Evolutionary conservation across 2,113 vertebrate genomes (phyloP).

Genomic region (Gobius niger): DNA sequence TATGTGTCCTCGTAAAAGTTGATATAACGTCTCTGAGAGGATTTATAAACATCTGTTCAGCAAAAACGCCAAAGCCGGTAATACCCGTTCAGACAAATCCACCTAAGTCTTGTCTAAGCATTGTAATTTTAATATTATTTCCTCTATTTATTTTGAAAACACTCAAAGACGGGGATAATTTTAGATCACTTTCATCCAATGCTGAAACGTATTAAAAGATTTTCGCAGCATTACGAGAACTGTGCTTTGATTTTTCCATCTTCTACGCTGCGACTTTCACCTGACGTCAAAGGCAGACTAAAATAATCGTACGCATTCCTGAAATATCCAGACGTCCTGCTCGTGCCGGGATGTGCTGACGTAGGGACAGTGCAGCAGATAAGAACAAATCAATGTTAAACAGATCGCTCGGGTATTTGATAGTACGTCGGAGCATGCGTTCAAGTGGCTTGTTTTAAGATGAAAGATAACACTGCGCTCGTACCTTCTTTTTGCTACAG

Average conservation of each 20-base stretch:
- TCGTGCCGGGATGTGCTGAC: not conserved
- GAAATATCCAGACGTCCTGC: constrained; percentile 15
- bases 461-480: not conserved
- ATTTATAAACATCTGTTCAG: constrained; percentile 6
- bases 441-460: not conserved
- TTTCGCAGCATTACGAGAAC: not conserved
- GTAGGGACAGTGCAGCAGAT: constrained; percentile 13
- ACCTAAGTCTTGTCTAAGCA: not conserved
- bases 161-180: not conserved
- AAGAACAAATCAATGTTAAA: constrained; percentile 31
- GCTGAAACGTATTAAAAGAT: not conserved
- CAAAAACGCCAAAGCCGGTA: not conserved
- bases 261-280: not conserved
- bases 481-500: constrained; percentile 98
- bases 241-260: not conserved
- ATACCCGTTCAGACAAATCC: constrained; percentile 12
- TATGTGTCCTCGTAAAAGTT: constrained; percentile 6
- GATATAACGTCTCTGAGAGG: not conserved
- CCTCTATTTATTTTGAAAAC: not conserved
- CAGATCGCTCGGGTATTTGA: constrained; percentile 2
- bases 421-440: not conserved
- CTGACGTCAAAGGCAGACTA: not conserved
- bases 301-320: constrained; percentile 21
- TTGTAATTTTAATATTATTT: constrained; percentile 6
- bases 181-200: not conserved